These are phyloP conservation scores for Centropus unirufus DNA, from an alignment of 2,113 vertebrate species.

Conservation along the genomic window DNA sequence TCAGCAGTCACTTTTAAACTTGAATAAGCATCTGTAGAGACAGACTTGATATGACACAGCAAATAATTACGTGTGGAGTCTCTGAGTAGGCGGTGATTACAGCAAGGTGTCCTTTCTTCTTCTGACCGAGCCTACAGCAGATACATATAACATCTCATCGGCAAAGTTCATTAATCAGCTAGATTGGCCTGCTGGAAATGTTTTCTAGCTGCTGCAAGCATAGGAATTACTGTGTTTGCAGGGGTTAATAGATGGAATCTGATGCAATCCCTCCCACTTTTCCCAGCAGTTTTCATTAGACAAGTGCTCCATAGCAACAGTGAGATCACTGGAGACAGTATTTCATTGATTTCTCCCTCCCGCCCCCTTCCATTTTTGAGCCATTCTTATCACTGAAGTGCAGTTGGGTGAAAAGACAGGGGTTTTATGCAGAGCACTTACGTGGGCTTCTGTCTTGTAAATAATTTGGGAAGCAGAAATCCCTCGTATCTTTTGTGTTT, in stretches of 20 bases:
- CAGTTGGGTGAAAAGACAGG: constrained; percentile 75
- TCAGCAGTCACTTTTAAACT: background rate
- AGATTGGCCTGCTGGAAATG: background rate
- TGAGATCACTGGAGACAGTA: constrained; percentile 82
- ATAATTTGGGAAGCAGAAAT: constrained; percentile 74
- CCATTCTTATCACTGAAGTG: constrained; percentile 76
- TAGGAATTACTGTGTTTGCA: constrained; percentile 37
- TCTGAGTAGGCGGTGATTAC: background rate
- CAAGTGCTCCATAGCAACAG: constrained; percentile 84
- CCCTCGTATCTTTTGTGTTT: constrained; percentile 66
- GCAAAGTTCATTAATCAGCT: constrained; percentile 7
- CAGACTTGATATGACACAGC: constrained; percentile 56
- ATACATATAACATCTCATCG: background rate
- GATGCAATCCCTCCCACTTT: constrained; percentile 82
- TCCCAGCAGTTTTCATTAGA: constrained; percentile 78
- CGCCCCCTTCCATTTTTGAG: constrained; percentile 74
- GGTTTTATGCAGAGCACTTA: constrained; percentile 64
- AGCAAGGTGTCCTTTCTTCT: background rate
- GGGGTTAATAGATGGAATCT: constrained; percentile 79
- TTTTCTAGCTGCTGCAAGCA: constrained; percentile 31
- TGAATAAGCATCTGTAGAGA: background rate
- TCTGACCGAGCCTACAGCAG: background rate
- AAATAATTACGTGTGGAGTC: background rate
- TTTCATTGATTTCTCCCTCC: constrained; percentile 80
- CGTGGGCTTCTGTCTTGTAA: constrained; percentile 69